A percentile compares a stretch with the other conserved stretches of the same genome.
Conservation (phyloP, 1,140 invertebrate genomes). For the Drosophila simulans region DNA sequence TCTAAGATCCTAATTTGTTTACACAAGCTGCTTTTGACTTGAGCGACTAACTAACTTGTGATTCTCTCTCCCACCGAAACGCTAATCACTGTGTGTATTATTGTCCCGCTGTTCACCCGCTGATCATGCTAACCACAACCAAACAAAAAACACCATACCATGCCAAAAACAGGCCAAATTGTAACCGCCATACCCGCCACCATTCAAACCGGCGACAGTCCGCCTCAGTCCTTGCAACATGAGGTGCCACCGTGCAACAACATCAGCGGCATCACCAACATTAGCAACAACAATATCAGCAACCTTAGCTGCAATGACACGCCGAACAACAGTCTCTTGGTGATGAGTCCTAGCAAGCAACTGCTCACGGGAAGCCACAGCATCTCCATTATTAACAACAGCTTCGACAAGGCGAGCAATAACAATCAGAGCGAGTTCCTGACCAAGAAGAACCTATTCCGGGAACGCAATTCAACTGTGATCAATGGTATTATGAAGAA, state of each 20-base stretch:
- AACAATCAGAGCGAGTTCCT: slow-evolving; percentile 78
- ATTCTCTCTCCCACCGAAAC: slow-evolving; percentile 63
- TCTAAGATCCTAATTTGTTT: not conserved
- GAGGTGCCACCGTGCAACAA: slow-evolving; percentile 48
- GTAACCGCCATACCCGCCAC: slow-evolving; percentile 83
- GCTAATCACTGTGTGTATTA: slow-evolving; percentile 62
- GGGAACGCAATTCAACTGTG: slow-evolving; percentile 81
- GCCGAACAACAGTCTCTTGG: slow-evolving; percentile 72
- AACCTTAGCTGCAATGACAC: slow-evolving; percentile 63
- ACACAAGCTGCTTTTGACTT: slow-evolving; percentile 51
- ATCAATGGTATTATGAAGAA: slow-evolving; percentile 84
- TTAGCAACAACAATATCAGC: slow-evolving; percentile 49
- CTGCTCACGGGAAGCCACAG: slow-evolving; percentile 77
- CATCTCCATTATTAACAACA: slow-evolving; percentile 83
- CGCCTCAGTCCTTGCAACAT: slow-evolving; percentile 71
- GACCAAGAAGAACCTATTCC: slow-evolving; percentile 83
- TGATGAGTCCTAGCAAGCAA: slow-evolving; percentile 79
- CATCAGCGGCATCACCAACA: slow-evolving; percentile 33
- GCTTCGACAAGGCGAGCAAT: slow-evolving; percentile 72
- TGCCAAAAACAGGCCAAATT: slow-evolving; percentile 72
- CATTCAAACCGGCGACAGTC: slow-evolving; percentile 78
- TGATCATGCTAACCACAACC: slow-evolving; percentile 68
- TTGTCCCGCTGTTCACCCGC: slow-evolving; percentile 70
- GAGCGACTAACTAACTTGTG: slow-evolving; percentile 59
- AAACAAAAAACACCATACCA: slow-evolving; percentile 20